These are phyloP conservation scores for Sialia sialis DNA, from an alignment of 2,113 vertebrate species.

Conservation along the genomic window DNA sequence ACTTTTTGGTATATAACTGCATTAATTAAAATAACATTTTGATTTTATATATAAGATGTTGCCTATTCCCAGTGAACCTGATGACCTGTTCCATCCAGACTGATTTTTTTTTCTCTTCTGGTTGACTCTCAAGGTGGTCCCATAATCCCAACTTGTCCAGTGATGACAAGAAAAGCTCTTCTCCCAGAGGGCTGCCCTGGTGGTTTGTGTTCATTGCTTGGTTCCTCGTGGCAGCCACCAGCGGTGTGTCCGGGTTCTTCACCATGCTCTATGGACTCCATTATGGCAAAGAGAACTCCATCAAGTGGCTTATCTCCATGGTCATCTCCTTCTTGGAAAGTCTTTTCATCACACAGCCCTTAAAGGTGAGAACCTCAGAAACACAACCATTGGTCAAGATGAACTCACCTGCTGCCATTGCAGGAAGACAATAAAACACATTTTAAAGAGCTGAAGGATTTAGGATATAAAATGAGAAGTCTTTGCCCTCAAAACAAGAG, in stretches of 20 bases:
- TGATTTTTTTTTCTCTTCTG: not conserved
- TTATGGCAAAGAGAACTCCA: slow-evolving; percentile 86
- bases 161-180: slow-evolving; percentile 51
- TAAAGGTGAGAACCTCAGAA: slow-evolving; percentile 81
- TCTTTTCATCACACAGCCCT: slow-evolving; percentile 90
- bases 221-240: slow-evolving; percentile 85
- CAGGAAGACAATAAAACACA: not conserved
- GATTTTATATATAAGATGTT: not conserved
- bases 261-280: slow-evolving; percentile 92
- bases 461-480: not conserved
- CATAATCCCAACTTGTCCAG: slow-evolving; percentile 54
- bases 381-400: not conserved
- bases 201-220: slow-evolving; percentile 92
- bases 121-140: slow-evolving; percentile 34
- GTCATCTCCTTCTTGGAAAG: slow-evolving; percentile 90
- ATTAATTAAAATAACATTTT: not conserved
- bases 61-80: not conserved
- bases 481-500: not conserved
- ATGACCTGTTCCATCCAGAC: not conserved
- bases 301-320: slow-evolving; percentile 94
- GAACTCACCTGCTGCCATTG: not conserved
- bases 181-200: slow-evolving; percentile 84
- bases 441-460: not conserved
- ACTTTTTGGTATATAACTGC: not conserved
- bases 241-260: slow-evolving; percentile 85